Evolutionary conservation across 1,140 invertebrate genomes (phyloP).

Genomic region (Rhagoletis zephyria): DNA sequence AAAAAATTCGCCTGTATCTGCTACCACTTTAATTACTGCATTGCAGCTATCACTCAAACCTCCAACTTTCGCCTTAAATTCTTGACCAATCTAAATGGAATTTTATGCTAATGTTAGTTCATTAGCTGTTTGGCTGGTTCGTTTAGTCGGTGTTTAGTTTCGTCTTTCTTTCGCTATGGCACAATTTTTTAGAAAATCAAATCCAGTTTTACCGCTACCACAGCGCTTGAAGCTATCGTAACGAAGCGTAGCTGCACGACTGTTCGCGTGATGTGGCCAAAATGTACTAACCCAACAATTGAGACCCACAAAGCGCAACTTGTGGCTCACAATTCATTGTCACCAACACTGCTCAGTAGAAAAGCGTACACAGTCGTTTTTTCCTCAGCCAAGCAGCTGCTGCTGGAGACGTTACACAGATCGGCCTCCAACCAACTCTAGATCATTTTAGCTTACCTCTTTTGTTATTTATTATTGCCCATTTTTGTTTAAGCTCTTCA

Average conservation of each 20-base stretch:
- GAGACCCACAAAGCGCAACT: neutral
- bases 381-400: neutral
- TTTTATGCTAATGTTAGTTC: slow-evolving; percentile 42
- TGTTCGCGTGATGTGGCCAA: slow-evolving; percentile 49
- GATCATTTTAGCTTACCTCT: too few species aligned
- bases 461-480: neutral
- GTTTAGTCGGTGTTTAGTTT: slow-evolving; percentile 28
- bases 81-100: slow-evolving; percentile 35
- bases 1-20: neutral
- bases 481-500: slow-evolving; percentile 19
- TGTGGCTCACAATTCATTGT: slow-evolving; percentile 27
- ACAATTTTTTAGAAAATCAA: slow-evolving; percentile 33
- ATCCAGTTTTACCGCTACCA: slow-evolving; percentile 43
- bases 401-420: neutral
- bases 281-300: slow-evolving; percentile 12
- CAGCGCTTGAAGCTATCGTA: neutral
- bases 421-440: too few species aligned
- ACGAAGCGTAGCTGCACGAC: neutral
- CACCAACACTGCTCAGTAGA: neutral
- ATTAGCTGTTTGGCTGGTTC: slow-evolving; percentile 41
- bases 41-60: neutral
- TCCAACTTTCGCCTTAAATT: slow-evolving; percentile 40
- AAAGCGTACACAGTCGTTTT: neutral
- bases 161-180: slow-evolving; percentile 36
- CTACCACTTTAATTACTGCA: neutral